Evolutionary conservation across 2,888 invertebrate species (phyloP).

Genomic region (Sycophila texana): DNA sequence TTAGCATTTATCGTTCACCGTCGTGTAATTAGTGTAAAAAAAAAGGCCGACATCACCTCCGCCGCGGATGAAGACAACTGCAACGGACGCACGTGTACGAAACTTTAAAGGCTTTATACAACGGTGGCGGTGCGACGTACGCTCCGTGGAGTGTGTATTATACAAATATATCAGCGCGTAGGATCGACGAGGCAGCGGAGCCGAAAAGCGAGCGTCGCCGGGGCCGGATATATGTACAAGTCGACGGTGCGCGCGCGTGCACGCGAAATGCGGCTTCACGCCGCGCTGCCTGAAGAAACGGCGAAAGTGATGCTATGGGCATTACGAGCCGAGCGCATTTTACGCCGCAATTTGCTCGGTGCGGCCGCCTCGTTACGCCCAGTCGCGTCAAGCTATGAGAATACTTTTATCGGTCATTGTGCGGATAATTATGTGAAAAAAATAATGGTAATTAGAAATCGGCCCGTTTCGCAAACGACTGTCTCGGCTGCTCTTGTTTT

Average conservation of each 20-base stretch:
- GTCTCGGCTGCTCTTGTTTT: not conserved
- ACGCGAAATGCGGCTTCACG: not conserved
- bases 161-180: not conserved
- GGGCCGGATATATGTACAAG: not conserved
- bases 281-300: conserved; percentile 12
- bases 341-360: not conserved
- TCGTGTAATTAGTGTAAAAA: no score
- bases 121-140: no score
- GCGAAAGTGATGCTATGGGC: conserved; percentile 16
- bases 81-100: no score
- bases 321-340: not conserved
- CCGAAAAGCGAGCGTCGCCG: not conserved
- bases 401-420: not conserved
- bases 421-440: conserved; percentile 27
- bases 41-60: no score
- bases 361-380: not conserved
- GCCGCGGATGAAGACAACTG: no score
- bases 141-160: not conserved
- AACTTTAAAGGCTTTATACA: no score
- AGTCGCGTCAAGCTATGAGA: not conserved
- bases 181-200: not conserved
- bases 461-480: not conserved
- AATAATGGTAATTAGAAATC: conserved; percentile 27
- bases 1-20: no score
- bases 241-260: no score